A percentile compares a stretch with the other conserved stretches of the same genome.
phyloP scores from a whole-genome alignment of 2,113 vertebrate genomes.

The Nesoenas mayeri region DNA sequence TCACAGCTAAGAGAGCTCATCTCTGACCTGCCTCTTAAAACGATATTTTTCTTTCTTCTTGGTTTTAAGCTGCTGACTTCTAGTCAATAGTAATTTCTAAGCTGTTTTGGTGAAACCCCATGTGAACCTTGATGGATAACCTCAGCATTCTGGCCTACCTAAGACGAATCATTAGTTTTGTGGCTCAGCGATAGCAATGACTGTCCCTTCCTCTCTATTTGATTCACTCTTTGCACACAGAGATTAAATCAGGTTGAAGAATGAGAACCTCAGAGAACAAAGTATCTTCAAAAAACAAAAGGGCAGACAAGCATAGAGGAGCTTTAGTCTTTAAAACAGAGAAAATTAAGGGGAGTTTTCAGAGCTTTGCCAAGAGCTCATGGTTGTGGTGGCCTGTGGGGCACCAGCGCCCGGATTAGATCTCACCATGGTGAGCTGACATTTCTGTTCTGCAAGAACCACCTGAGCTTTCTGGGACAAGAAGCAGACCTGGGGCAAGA shows the following conservation, averaged over 20 bases:
- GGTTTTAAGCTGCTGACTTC: neutral
- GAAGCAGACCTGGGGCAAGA: neutral
- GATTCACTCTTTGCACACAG: neutral
- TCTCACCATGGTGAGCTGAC: neutral
- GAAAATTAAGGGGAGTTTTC: neutral
- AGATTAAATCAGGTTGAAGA: neutral
- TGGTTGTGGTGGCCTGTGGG: neutral
- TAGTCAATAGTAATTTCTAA: neutral
- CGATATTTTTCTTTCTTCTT: neutral
- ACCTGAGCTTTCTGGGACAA: neutral
- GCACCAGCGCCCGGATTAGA: neutral
- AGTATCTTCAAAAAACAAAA: neutral
- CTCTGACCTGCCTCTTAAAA: neutral
- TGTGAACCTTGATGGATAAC: neutral
- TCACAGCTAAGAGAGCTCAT: neutral
- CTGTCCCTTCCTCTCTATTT: neutral
- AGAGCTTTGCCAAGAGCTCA: neutral
- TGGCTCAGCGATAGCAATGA: neutral
- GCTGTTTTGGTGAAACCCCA: neutral
- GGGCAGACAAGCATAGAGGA: neutral
- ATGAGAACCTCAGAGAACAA: neutral
- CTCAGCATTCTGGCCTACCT: neutral
- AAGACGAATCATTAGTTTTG: neutral
- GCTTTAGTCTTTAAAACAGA: neutral
- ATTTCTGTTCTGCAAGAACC: neutral